These are phyloP conservation scores for Trialeurodes vaporariorum DNA, from an alignment of 1,140 invertebrate species.

Conservation along the genomic window DNA sequence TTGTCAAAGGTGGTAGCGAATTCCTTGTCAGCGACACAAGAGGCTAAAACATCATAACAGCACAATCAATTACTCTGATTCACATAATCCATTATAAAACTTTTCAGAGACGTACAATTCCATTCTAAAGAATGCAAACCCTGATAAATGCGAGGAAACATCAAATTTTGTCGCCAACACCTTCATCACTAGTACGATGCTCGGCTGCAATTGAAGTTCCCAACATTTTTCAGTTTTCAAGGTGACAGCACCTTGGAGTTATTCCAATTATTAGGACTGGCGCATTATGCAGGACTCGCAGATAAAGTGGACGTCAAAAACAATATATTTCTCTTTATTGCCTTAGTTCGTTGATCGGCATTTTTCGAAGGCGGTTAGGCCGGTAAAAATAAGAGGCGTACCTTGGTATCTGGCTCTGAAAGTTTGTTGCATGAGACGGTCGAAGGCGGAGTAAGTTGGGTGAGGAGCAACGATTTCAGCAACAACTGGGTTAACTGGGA, in stretches of 20 bases:
- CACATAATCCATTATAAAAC: background rate
- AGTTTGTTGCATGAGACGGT: constrained; percentile 33
- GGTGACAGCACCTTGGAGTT: too few relatives aligned
- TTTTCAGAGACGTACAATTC: background rate
- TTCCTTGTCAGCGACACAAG: constrained; percentile 43
- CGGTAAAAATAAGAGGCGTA: background rate
- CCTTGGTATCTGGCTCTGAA: constrained; percentile 18
- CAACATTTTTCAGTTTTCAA: background rate
- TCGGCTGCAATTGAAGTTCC: too few relatives aligned
- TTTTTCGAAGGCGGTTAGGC: background rate
- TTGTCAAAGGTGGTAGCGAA: constrained; percentile 48
- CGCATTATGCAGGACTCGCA: background rate
- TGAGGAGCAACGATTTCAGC: constrained; percentile 34
- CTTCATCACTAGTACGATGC: too few relatives aligned
- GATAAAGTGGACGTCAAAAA: background rate
- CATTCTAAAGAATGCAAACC: background rate
- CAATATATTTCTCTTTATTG: background rate
- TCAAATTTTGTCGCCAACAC: background rate
- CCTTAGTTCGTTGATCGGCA: background rate
- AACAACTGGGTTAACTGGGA: constrained; percentile 30
- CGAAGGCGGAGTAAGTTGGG: constrained; percentile 31
- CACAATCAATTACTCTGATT: background rate
- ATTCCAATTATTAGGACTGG: too few relatives aligned
- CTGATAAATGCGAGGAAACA: background rate
- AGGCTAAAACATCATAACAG: constrained; percentile 35